These are phyloP conservation scores for Platysteira castanea DNA, from an alignment of 2,113 vertebrate species.

Conservation along the genomic window DNA sequence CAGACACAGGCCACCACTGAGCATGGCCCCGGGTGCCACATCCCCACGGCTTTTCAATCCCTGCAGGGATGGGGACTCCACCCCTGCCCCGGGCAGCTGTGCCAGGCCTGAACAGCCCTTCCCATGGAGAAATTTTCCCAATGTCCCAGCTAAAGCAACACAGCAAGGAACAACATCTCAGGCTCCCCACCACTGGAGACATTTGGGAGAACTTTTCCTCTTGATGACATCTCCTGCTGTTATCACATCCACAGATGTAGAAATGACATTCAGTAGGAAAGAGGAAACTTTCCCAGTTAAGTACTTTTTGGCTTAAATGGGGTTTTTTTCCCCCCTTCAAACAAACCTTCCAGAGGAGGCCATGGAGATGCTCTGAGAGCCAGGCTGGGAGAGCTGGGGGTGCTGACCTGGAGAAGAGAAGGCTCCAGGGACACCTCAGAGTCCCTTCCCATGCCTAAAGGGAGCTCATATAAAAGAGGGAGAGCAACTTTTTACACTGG, in stretches of 20 bases:
- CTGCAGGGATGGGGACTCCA: too few relatives aligned
- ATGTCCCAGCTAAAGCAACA: background rate
- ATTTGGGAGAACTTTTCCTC: background rate
- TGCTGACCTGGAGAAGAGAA: background rate
- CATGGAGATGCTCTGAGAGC: too few relatives aligned
- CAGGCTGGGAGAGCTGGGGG: background rate
- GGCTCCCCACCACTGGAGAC: rapidly evolving
- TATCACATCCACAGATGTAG: background rate
- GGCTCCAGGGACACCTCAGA: background rate
- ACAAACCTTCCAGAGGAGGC: background rate
- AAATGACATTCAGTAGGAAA: background rate
- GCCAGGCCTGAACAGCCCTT: background rate
- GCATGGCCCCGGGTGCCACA: background rate
- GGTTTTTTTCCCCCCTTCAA: background rate
- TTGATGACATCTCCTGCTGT: background rate
- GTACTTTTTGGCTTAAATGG: background rate
- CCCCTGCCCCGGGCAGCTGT: background rate
- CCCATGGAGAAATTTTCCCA: background rate
- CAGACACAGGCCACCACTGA: background rate
- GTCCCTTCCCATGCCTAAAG: background rate
- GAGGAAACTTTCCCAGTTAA: background rate
- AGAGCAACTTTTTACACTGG: background rate
- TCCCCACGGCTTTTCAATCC: too few relatives aligned
- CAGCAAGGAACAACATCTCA: background rate
- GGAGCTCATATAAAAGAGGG: background rate